phyloP scores from a whole-genome alignment of 53 echinoderm and acorn worm genomes.

The Echinarachnius parma region DNA sequence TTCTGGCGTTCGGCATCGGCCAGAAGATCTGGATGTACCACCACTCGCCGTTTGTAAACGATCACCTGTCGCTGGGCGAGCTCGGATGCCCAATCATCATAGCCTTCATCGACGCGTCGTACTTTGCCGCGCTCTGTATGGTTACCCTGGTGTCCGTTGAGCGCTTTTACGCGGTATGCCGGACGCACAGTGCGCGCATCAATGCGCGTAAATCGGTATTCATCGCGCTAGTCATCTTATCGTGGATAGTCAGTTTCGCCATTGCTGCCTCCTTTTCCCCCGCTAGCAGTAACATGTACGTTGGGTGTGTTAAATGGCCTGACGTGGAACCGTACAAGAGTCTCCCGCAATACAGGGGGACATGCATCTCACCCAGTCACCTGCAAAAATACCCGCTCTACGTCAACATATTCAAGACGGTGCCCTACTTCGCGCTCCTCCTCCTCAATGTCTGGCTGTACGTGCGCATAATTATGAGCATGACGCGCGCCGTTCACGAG shows the following conservation, averaged over 20 bases:
- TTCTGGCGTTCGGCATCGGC: slow-evolving; percentile 67
- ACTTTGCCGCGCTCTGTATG: slow-evolving; percentile 75
- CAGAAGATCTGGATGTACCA: slow-evolving; percentile 63
- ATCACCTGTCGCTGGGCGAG: slow-evolving; percentile 49
- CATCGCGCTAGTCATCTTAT: slow-evolving; percentile 24
- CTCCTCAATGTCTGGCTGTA: slow-evolving; percentile 49
- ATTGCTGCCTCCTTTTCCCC: slow-evolving; percentile 52
- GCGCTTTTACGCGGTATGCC: slow-evolving; percentile 75
- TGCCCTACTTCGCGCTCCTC: slow-evolving; percentile 70
- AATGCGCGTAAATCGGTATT: slow-evolving; percentile 32
- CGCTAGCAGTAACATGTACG: slow-evolving; percentile 12
- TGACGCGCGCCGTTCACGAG: slow-evolving; percentile 56
- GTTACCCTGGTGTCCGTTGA: slow-evolving; percentile 76
- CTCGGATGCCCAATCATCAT: slow-evolving; percentile 61
- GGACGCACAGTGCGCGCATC: slow-evolving; percentile 44
- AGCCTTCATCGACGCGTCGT: slow-evolving; percentile 60
- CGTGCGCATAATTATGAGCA: slow-evolving; percentile 51
- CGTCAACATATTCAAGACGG: slow-evolving; percentile 49
- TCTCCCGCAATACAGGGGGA: slow-evolving; percentile 28
- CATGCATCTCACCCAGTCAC: slow-evolving; percentile 11
- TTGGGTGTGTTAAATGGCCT: slow-evolving; percentile 52
- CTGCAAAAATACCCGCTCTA: slow-evolving; percentile 6
- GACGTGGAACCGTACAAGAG: slow-evolving; percentile 29
- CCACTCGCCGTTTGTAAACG: slow-evolving; percentile 61
- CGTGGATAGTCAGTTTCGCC: slow-evolving; percentile 52